Conservation (phyloP, 92 coral and sea anemone species). For the Hydrozoanthus gracilis region DNA sequence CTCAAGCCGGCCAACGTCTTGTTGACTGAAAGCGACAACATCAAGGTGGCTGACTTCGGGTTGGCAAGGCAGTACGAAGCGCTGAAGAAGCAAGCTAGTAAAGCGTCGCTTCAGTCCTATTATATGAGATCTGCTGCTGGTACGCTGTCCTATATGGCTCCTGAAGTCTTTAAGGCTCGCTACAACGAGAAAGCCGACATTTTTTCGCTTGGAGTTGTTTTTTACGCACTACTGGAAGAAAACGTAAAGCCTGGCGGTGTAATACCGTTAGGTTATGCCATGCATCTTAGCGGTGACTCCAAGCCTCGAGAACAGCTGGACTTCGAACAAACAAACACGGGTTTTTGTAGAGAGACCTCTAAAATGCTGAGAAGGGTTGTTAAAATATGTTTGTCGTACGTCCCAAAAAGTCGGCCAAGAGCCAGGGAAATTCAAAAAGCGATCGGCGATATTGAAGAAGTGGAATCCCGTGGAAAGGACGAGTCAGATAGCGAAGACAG, state of each 20-base stretch:
- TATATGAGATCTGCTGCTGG: slow-evolving; percentile 53
- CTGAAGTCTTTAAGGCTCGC: slow-evolving; percentile 43
- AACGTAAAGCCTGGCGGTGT: neutral
- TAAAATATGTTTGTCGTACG: neutral
- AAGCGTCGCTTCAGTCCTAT: slow-evolving; percentile 32
- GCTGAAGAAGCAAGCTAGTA: neutral
- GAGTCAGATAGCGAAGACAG: neutral
- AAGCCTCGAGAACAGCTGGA: slow-evolving; percentile 2
- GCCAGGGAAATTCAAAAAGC: neutral
- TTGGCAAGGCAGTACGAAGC: slow-evolving; percentile 1
- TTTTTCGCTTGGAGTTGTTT: slow-evolving; percentile 54
- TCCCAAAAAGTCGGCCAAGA: neutral
- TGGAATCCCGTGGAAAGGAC: neutral
- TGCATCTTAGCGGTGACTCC: slow-evolving; percentile 28
- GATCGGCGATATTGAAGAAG: neutral
- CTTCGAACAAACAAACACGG: neutral
- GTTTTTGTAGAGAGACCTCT: neutral
- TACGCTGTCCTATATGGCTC: slow-evolving; percentile 50
- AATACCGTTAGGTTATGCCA: slow-evolving; percentile 42
- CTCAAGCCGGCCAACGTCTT: no score
- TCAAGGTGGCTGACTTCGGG: no score
- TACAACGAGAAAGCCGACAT: slow-evolving; percentile 62
- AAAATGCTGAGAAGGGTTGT: neutral
- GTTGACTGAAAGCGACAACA: neutral
- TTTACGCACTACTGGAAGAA: slow-evolving; percentile 57